phyloP scores from a whole-genome alignment of 2,888 invertebrate genomes.

The Brachyopa scutellaris region DNA sequence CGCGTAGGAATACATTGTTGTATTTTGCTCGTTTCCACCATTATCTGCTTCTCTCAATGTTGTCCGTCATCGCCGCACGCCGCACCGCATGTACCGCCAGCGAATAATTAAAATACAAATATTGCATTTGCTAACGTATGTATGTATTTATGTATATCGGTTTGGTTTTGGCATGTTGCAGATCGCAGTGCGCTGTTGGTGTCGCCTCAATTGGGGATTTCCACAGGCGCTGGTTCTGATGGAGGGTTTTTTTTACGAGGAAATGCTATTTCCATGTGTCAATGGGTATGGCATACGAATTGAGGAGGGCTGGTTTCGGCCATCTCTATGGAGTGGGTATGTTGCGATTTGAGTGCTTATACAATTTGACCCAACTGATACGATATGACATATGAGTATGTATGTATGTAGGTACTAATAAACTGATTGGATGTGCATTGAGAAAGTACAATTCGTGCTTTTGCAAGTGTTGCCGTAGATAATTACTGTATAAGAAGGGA shows the following conservation, averaged over 20 bases:
- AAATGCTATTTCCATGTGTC: constrained; percentile 33
- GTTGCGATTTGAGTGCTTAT: constrained; percentile 20
- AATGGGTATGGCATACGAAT: constrained; percentile 9
- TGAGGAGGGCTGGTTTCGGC: not conserved
- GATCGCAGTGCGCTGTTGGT: not conserved
- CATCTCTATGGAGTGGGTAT: not conserved
- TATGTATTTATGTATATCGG: constrained; percentile 15
- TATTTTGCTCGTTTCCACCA: not conserved
- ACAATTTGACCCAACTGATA: constrained; percentile 1
- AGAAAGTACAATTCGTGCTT: not conserved
- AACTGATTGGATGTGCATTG: not conserved
- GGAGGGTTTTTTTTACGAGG: constrained; percentile 9
- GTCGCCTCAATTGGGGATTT: constrained; percentile 13
- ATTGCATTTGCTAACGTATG: constrained; percentile 24
- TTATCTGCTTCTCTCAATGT: not conserved
- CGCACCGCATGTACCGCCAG: not conserved
- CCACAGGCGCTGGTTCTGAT: too few relatives aligned
- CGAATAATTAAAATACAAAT: not conserved
- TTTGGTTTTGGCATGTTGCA: not conserved
- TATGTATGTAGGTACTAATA: not conserved
- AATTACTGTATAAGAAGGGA: too few relatives aligned
- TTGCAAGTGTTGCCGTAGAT: constrained; percentile 28
- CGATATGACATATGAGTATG: not conserved
- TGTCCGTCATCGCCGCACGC: not conserved
- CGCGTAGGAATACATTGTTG: constrained; percentile 65